These are phyloP conservation scores for Callyntrura guangdongensis DNA, from an alignment of 2,888 invertebrate genomes.

Conservation along the genomic window DNA sequence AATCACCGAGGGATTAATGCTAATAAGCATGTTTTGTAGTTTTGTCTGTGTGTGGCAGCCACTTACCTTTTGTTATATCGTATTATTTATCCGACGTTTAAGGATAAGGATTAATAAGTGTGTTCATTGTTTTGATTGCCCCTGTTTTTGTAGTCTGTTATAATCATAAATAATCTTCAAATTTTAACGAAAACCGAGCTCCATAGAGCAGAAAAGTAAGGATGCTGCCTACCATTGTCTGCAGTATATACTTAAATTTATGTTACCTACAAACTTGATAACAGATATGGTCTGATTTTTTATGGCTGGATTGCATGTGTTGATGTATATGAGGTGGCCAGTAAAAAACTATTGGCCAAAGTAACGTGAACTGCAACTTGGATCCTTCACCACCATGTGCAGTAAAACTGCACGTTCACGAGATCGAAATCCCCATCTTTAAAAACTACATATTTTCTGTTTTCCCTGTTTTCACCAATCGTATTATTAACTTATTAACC, in stretches of 20 bases:
- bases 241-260: too few species aligned
- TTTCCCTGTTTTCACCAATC: conserved; percentile 8
- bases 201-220: background rate
- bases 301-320: background rate
- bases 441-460: conserved; percentile 4
- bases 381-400: background rate
- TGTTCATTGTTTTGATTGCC: background rate
- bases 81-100: background rate
- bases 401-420: background rate
- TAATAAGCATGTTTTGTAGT: conserved; percentile 33
- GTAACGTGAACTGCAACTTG: background rate
- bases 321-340: too few species aligned
- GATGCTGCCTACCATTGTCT: too few species aligned
- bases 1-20: conserved; percentile 41
- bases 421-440: background rate
- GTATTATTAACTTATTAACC: background rate
- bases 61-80: background rate
- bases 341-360: background rate
- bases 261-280: background rate
- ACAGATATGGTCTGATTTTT: background rate
- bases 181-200: background rate
- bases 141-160: background rate
- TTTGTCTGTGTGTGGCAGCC: conserved; percentile 44
- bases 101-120: background rate
- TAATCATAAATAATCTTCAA: background rate